Evolutionary conservation across 2,888 invertebrate genomes (phyloP), one percentile per base, ranked within the genome.

Genomic region (Synanthedon formicaeformis): DNA sequence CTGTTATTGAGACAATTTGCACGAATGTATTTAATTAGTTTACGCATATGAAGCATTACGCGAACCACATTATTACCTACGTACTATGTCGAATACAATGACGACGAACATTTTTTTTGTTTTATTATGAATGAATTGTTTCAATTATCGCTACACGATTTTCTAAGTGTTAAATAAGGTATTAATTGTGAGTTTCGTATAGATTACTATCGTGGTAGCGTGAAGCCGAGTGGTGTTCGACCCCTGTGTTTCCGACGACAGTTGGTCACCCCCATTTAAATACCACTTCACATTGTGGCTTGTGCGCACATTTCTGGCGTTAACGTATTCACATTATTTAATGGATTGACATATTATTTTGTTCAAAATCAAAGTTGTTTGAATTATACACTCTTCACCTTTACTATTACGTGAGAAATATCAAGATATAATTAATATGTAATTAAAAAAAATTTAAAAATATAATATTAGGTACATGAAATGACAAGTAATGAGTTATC

Each of bases 241-340:
- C 81, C 85, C 86, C 71, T 72, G 75, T 75, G 68, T 77, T 78
- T 76, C 71, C 71, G 73, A 73, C 82, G 87, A 83, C 87, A 87
- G 87, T 87, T 87, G 87, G 87, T 85, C 85, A 83, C 85, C 86
- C 85, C 83, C 75, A 80, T 84, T 78, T 80, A 78, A 83, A 85
- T 76, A 70, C 77, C 81, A 85, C 83, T 86, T 85, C 80, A 83
- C 77, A 81, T 82, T 84, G 82, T 83, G 84, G 84, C 83, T 81
- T 82, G 84, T 77, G 81, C 75, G 79, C 81, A 76, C 80, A 81
- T 76, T 76, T 75, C 76, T 73, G 62, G 71, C 67, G 73, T 80
- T 76, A 78, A 73, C 70, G 67, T 76, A 73, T 73, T 71, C 66
- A 76, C 75, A 68, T 71, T 75, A 67, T 71, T 67, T 58, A 62